Percentiles rank a stretch among this genome's conserved stretches.
These are phyloP conservation scores for Karalla daura DNA, from an alignment of 2,797 vertebrate species.

Conservation along the genomic window DNA sequence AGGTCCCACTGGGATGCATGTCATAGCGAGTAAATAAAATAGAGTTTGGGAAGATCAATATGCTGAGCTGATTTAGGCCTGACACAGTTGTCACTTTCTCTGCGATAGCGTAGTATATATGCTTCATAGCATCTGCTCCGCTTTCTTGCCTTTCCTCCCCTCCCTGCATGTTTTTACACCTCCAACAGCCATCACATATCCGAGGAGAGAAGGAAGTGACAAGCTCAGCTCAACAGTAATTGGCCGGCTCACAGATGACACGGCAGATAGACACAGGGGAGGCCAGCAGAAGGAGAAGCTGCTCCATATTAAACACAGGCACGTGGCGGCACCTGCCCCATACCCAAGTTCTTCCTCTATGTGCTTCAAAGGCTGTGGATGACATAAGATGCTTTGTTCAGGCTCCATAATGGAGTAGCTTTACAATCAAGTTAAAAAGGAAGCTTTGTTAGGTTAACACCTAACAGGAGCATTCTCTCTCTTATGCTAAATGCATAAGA, in stretches of 20 bases:
- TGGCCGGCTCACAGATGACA: constrained; percentile 53
- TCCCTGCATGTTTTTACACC: constrained; percentile 46
- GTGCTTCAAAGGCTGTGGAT: constrained; percentile 25
- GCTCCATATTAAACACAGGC: constrained; percentile 49
- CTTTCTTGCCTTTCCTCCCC: constrained; percentile 1
- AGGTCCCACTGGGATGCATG: constrained; percentile 7
- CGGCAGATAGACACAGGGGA: constrained; percentile 43
- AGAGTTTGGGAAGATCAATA: constrained; percentile 26
- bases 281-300: constrained; percentile 26
- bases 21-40: constrained; percentile 34
- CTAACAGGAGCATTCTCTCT: not conserved
- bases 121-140: constrained; percentile 43
- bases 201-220: constrained; percentile 60
- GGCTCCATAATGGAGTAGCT: constrained; percentile 51
- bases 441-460: constrained; percentile 39
- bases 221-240: constrained; percentile 64
- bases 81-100: constrained; percentile 4
- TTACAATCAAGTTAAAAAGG: constrained; percentile 8
- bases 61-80: constrained; percentile 13
- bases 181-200: constrained; percentile 52
- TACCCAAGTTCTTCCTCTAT: constrained; percentile 3
- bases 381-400: constrained; percentile 35
- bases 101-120: constrained; percentile 29
- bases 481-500: no score
- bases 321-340: constrained; percentile 8